A percentile compares a stretch with the other conserved stretches of the same genome.
Evolutionary conservation across 2,113 vertebrate species (phyloP).

Genomic region (Charadrius vociferus): DNA sequence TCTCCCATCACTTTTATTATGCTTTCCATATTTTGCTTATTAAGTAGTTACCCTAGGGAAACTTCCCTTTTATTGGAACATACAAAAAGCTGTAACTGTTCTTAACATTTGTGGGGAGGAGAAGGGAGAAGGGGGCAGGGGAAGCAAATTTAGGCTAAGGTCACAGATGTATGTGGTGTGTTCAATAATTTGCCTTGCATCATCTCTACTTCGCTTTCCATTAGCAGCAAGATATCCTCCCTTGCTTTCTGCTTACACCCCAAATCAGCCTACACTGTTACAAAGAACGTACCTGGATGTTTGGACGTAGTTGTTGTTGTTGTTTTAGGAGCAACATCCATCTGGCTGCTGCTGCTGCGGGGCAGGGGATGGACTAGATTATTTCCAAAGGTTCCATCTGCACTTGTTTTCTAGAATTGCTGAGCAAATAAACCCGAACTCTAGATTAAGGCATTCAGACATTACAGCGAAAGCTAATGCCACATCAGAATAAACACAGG

Average conservation of each 20-base stretch:
- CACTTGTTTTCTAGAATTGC: background rate
- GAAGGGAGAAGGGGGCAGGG: background rate
- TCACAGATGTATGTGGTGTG: background rate
- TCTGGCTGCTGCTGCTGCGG: background rate
- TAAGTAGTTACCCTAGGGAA: conserved; percentile 26
- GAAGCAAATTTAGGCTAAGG: background rate
- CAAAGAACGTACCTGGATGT: background rate
- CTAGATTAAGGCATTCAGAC: background rate
- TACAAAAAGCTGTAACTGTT: background rate
- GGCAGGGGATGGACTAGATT: background rate
- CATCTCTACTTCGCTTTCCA: background rate
- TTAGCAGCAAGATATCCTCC: background rate
- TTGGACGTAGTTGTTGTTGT: background rate
- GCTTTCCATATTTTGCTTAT: conserved; percentile 46
- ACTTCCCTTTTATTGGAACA: background rate
- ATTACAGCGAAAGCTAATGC: background rate
- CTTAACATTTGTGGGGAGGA: background rate
- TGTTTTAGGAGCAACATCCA: background rate
- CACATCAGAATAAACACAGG: background rate
- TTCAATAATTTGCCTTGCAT: background rate
- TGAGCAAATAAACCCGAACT: background rate
- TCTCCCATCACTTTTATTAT: background rate
- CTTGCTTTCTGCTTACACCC: background rate
- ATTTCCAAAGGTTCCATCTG: background rate
- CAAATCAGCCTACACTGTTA: background rate